Conservation (phyloP, 92 coral and sea anemone species). For the Scolanthus callimorphus region DNA sequence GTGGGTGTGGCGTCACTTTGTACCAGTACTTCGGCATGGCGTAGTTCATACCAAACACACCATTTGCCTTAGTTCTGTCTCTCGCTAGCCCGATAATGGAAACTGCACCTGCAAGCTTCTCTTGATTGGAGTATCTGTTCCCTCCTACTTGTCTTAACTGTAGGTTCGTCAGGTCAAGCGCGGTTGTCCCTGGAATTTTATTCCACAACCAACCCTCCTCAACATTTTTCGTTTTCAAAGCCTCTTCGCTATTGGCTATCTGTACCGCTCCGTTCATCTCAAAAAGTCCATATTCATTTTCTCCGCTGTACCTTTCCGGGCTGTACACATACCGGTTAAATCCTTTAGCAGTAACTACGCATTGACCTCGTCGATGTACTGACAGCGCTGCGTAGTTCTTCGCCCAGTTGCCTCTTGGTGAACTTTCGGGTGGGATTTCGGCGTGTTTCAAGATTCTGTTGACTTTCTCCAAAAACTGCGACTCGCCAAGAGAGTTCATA, state of each 20-base stretch:
- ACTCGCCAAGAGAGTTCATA: conserved; percentile 33
- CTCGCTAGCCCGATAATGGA: conserved; percentile 7
- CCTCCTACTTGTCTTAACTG: conserved; percentile 5
- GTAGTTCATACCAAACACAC: conserved; percentile 40
- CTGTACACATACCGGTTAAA: conserved; percentile 26
- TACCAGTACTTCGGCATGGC: conserved; percentile 7
- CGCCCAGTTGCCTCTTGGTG: conserved; percentile 43
- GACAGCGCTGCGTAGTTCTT: conserved; percentile 34
- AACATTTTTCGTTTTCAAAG: conserved; percentile 24
- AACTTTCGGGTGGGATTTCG: background rate
- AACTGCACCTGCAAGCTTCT: conserved; percentile 35
- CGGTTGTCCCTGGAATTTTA: conserved; percentile 36
- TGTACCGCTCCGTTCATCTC: conserved; percentile 25
- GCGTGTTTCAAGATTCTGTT: conserved; percentile 1
- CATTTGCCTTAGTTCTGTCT: conserved; percentile 9
- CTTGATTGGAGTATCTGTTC: conserved; percentile 17
- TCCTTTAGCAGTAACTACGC: conserved; percentile 41
- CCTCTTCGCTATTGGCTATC: conserved; percentile 23
- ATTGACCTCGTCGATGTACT: conserved; percentile 35
- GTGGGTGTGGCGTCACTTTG: conserved; percentile 5
- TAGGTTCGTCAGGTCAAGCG: background rate
- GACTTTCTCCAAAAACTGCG: conserved; percentile 14
- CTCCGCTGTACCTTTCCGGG: conserved; percentile 15
- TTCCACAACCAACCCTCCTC: conserved; percentile 35
- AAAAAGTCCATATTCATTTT: conserved; percentile 29